phyloP scores from a whole-genome alignment of 1,140 invertebrate species.

The Drusus annulatus region DNA sequence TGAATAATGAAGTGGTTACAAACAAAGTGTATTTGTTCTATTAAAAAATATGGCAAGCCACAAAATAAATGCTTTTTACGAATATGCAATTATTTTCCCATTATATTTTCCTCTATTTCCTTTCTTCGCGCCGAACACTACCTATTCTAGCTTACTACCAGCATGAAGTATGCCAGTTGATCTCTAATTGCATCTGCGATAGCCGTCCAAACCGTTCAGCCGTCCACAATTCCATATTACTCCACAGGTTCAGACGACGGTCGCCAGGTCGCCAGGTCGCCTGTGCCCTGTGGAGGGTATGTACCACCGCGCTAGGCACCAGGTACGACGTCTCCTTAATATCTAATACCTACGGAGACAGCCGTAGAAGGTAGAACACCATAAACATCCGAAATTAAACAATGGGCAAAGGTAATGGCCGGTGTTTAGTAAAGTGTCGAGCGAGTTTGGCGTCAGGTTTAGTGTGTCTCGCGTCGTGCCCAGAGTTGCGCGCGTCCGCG shows the following conservation, averaged over 20 bases:
- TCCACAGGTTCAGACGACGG: neutral
- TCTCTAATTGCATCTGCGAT: slow-evolving; percentile 15
- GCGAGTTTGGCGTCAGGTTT: neutral
- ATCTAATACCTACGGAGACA: neutral
- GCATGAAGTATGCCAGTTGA: neutral
- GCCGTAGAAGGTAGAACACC: slow-evolving; percentile 35
- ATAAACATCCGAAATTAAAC: slow-evolving; percentile 49
- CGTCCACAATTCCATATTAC: neutral
- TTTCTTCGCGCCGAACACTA: neutral
- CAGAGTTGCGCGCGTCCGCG: slow-evolving; percentile 4
- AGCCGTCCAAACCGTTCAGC: neutral
- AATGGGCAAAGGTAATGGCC: slow-evolving; percentile 41
- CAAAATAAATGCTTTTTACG: too few relatives aligned
- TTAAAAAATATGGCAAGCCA: too few relatives aligned
- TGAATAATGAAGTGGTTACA: too few relatives aligned
- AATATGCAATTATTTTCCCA: too few relatives aligned
- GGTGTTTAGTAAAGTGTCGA: slow-evolving; percentile 26
- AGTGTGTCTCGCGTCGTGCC: slow-evolving; percentile 31
- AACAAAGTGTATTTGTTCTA: too few relatives aligned
- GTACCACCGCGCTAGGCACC: neutral
- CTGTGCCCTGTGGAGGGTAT: too few relatives aligned
- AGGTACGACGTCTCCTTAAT: too few relatives aligned
- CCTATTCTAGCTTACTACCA: neutral
- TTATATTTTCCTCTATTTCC: neutral
- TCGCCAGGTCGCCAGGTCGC: too few relatives aligned